These are phyloP conservation scores for Thymallus thymallus DNA, from an alignment of 2,113 vertebrate genomes.

Conservation along the genomic window DNA sequence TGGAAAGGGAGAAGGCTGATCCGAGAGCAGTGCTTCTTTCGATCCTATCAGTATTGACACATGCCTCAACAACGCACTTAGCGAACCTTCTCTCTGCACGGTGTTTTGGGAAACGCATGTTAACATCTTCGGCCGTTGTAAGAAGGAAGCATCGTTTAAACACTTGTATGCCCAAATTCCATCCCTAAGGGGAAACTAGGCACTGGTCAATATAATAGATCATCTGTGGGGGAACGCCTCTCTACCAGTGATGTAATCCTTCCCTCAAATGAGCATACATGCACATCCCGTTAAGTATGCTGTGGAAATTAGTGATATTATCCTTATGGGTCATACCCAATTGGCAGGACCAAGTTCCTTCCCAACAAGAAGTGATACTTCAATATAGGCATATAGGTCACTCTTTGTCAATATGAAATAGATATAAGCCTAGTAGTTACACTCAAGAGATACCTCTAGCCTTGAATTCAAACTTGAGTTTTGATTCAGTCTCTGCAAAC, in stretches of 20 bases:
- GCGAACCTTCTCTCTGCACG: too few species aligned
- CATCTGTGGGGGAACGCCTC: too few species aligned
- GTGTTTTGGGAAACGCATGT: too few species aligned
- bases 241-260: background rate
- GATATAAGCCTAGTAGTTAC: background rate
- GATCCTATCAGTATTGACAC: too few species aligned
- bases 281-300: background rate
- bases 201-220: too few species aligned
- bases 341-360: background rate
- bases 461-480: background rate
- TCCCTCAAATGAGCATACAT: background rate
- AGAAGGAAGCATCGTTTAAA: too few species aligned
- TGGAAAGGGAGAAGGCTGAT: too few species aligned
- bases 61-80: too few species aligned
- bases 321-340: background rate
- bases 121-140: too few species aligned
- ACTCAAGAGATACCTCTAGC: background rate
- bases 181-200: too few species aligned
- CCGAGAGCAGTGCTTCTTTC: too few species aligned
- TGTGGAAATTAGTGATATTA: background rate
- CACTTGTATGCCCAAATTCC: too few species aligned
- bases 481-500: background rate
- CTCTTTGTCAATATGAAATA: background rate
- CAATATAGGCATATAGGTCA: background rate
- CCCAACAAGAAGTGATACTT: background rate